Evolutionary conservation across 2,113 vertebrate species (phyloP).

Genomic region (Muscicapa adusta): DNA sequence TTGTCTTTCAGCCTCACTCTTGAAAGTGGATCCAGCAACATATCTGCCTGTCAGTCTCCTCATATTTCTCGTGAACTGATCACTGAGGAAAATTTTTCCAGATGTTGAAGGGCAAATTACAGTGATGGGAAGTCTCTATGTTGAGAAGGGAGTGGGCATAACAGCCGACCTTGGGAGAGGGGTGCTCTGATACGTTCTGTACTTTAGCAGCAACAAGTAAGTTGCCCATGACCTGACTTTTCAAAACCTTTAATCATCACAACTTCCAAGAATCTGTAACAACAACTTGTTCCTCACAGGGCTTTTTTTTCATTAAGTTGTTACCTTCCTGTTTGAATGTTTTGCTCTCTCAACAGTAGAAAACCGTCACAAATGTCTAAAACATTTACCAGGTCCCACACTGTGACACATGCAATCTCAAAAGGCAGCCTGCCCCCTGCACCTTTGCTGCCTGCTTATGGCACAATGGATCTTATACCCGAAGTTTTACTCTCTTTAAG

Average conservation of each 20-base stretch:
- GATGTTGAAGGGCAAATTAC: not conserved
- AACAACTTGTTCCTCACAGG: not conserved
- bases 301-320: not conserved
- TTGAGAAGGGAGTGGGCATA: not conserved
- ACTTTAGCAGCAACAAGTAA: not conserved
- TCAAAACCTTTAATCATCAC: not conserved
- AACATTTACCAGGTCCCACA: not conserved
- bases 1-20: not conserved
- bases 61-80: not conserved
- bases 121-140: not conserved
- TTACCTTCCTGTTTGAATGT: not conserved
- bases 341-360: not conserved
- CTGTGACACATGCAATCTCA: not conserved
- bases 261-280: not conserved
- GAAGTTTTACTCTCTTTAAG: not conserved
- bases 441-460: not conserved
- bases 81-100: not conserved
- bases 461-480: not conserved
- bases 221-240: not conserved
- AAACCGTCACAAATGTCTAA: not conserved
- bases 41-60: not conserved
- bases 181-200: not conserved
- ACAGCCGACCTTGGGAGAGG: not conserved
- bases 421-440: not conserved
- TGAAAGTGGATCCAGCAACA: not conserved